These are phyloP conservation scores for Xiphophorus birchmanni DNA, from an alignment of 2,797 vertebrate species.

Conservation along the genomic window DNA sequence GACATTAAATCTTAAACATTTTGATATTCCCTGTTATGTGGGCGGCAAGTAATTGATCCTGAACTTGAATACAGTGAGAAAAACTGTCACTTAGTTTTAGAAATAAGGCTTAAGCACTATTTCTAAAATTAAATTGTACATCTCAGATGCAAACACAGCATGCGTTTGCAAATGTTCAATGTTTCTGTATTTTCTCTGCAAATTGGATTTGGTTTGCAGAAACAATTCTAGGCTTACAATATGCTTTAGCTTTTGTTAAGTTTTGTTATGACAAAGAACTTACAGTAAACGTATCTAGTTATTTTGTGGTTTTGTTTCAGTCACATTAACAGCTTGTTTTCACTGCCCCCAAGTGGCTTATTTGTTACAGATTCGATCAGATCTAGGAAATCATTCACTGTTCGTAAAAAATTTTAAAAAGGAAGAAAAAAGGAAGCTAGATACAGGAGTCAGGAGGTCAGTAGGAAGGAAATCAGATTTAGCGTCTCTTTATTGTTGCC, in stretches of 20 bases:
- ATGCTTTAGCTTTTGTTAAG: background rate
- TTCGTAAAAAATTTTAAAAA: background rate
- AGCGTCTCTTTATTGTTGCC: background rate
- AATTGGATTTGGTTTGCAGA: background rate
- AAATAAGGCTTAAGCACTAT: too few species aligned
- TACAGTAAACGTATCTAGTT: background rate
- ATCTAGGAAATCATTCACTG: background rate
- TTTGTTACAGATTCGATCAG: background rate
- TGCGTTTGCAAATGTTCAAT: background rate
- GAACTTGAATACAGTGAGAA: too few species aligned
- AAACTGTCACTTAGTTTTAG: too few species aligned
- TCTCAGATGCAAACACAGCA: background rate
- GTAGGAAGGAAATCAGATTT: background rate
- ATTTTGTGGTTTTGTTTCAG: background rate
- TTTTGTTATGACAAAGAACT: background rate
- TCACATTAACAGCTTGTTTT: conserved; percentile 2
- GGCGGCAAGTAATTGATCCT: too few species aligned
- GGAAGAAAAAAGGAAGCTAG: background rate
- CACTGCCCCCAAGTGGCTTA: conserved; percentile 15
- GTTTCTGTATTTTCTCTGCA: background rate
- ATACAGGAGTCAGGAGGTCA: background rate
- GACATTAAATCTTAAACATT: too few species aligned
- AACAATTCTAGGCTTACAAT: background rate
- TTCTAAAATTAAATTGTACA: background rate
- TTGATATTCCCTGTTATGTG: too few species aligned